Percentiles rank a stretch among this genome's conserved stretches.
These are phyloP conservation scores for Bubo scandiacus DNA, from an alignment of 2,113 vertebrate species.

Conservation along the genomic window DNA sequence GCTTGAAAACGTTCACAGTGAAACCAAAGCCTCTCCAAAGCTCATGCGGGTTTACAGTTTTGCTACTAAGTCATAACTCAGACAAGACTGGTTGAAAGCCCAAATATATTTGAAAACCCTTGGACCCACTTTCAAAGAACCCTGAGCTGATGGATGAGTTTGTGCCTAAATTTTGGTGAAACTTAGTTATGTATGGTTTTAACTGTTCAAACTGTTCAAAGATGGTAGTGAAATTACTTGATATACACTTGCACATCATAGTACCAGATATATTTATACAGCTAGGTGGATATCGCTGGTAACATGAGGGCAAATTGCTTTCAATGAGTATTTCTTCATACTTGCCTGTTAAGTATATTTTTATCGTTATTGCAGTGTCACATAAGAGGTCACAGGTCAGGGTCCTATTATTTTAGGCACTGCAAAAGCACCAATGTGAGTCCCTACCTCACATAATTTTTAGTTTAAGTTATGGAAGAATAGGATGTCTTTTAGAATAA, in stretches of 20 bases:
- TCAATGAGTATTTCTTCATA: neutral
- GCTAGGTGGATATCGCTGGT: neutral
- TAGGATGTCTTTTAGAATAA: neutral
- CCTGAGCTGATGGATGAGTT: neutral
- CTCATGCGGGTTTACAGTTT: neutral
- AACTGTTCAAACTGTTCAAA: neutral
- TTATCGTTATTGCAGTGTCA: neutral
- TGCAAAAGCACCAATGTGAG: neutral
- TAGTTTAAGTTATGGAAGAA: neutral
- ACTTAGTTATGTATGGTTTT: neutral
- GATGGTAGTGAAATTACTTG: neutral
- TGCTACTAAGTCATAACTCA: neutral
- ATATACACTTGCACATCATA: neutral
- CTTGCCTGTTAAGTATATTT: neutral
- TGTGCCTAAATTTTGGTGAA: neutral
- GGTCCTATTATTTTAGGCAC: neutral
- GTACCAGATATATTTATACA: neutral
- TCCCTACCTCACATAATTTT: neutral
- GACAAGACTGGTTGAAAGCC: neutral
- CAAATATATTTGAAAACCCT: neutral
- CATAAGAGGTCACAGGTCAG: neutral
- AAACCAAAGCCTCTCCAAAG: neutral
- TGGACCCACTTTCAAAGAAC: neutral
- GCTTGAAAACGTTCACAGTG: neutral
- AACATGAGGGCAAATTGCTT: fast-evolving